Evolutionary conservation across 2,888 invertebrate genomes (phyloP).

Genomic region (Cosmia pyralina): DNA sequence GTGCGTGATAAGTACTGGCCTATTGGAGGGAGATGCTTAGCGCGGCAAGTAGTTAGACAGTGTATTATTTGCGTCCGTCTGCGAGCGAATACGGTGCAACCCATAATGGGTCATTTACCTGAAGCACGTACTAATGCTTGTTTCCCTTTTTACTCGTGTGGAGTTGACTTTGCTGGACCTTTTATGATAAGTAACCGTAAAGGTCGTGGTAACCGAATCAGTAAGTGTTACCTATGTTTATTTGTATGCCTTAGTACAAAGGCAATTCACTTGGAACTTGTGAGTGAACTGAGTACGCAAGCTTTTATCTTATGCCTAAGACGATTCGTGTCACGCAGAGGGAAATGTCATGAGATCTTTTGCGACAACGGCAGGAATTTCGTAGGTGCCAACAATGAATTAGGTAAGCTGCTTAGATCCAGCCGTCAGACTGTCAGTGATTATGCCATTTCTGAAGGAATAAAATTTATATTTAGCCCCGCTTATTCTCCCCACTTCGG

Average conservation of each 20-base stretch:
- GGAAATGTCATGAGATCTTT: conserved; percentile 35
- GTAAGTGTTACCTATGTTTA: conserved; percentile 42
- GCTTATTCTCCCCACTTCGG: conserved; percentile 35
- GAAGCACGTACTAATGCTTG: too few relatives aligned
- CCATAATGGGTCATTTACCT: too few relatives aligned
- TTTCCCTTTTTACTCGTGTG: too few relatives aligned
- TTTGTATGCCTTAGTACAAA: conserved; percentile 48
- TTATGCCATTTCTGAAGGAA: conserved; percentile 17
- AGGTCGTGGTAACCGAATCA: too few relatives aligned
- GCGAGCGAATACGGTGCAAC: too few relatives aligned
- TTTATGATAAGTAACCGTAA: too few relatives aligned
- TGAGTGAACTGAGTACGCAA: conserved; percentile 44
- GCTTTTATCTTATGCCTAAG: conserved; percentile 48
- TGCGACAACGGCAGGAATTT: conserved; percentile 37
- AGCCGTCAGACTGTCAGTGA: conserved; percentile 4
- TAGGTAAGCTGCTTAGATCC: conserved; percentile 12
- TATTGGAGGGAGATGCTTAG: too few relatives aligned
- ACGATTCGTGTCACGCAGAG: conserved; percentile 50
- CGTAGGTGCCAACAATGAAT: conserved; percentile 26
- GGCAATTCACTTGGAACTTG: conserved; percentile 48
- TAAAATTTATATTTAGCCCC: conserved; percentile 29
- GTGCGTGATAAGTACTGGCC: too few relatives aligned
- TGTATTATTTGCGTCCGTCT: too few relatives aligned
- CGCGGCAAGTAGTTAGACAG: too few relatives aligned
- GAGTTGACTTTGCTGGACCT: too few relatives aligned